These are phyloP conservation scores for Xestia rhomboidea DNA, from an alignment of 2,888 invertebrate species.

Conservation along the genomic window DNA sequence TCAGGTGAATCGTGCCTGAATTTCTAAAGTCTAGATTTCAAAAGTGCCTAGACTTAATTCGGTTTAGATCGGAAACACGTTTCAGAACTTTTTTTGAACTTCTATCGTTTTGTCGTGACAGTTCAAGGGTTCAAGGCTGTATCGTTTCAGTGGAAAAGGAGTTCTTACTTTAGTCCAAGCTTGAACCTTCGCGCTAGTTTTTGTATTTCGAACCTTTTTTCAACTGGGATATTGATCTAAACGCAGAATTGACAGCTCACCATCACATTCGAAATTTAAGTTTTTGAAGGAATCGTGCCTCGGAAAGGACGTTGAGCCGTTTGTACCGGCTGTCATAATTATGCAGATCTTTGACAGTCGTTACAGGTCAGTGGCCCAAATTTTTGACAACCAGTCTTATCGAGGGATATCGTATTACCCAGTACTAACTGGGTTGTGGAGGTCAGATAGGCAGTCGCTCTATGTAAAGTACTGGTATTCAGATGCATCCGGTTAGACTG, in stretches of 20 bases:
- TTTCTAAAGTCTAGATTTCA: conserved; percentile 42
- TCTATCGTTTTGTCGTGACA: conserved; percentile 21
- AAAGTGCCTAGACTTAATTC: conserved; percentile 33
- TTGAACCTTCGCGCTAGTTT: neutral
- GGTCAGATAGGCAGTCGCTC: too few relatives aligned
- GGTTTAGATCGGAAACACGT: conserved; percentile 7
- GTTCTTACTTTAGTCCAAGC: neutral
- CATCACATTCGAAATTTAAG: neutral
- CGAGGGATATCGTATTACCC: too few relatives aligned
- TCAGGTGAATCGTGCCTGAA: conserved; percentile 28
- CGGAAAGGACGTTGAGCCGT: too few relatives aligned
- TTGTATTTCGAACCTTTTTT: neutral
- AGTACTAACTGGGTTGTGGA: too few relatives aligned
- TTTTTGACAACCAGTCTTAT: too few relatives aligned
- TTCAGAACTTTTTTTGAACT: neutral
- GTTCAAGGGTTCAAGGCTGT: conserved; percentile 62
- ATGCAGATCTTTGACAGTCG: too few relatives aligned
- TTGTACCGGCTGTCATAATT: too few relatives aligned
- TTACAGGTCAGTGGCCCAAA: too few relatives aligned
- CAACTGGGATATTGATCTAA: neutral
- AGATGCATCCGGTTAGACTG: too few relatives aligned
- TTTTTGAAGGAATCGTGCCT: too few relatives aligned
- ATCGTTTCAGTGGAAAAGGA: neutral
- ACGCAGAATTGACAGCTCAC: neutral
- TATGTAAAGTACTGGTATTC: too few relatives aligned